A percentile compares a stretch with the other conserved stretches of the same genome.
Evolutionary conservation across 2,113 vertebrate genomes (phyloP).

Genomic region (Vicugna pacos): DNA sequence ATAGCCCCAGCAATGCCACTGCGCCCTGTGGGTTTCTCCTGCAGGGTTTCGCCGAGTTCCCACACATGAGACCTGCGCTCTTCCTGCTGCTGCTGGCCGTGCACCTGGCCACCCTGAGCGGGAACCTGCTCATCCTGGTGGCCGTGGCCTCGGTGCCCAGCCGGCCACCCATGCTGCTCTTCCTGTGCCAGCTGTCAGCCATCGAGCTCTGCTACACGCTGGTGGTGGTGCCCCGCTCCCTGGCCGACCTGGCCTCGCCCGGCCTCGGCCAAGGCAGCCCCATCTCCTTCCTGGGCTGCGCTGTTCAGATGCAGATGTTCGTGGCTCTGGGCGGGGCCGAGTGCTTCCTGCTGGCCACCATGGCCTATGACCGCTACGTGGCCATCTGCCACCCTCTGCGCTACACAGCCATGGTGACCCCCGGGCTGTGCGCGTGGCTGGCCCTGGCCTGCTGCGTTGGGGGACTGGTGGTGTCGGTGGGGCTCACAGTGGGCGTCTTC

Average conservation of each 20-base stretch:
- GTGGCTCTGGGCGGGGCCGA: slow-evolving; percentile 76
- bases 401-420: slow-evolving; percentile 61
- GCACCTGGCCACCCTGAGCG: slow-evolving; percentile 80
- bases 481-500: slow-evolving; percentile 78
- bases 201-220: slow-evolving; percentile 85
- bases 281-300: slow-evolving; percentile 85
- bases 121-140: slow-evolving; percentile 80
- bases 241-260: slow-evolving; percentile 46
- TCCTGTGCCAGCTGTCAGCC: slow-evolving; percentile 85
- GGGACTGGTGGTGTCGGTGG: slow-evolving; percentile 67
- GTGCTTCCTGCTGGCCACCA: slow-evolving; percentile 80
- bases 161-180: slow-evolving; percentile 84
- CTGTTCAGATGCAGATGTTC: slow-evolving; percentile 84
- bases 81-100: slow-evolving; percentile 81
- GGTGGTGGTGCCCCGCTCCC: slow-evolving; percentile 82
- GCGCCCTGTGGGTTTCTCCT: slow-evolving; percentile 77
- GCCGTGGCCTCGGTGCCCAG: slow-evolving; percentile 74
- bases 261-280: slow-evolving; percentile 19
- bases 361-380: slow-evolving; percentile 81
- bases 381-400: slow-evolving; percentile 81
- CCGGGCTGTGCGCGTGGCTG: slow-evolving; percentile 75
- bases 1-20: slow-evolving; percentile 19
- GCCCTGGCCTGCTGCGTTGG: slow-evolving; percentile 74
- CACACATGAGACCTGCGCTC: slow-evolving; percentile 72
- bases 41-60: slow-evolving; percentile 83